Conservation (phyloP, 2,888 invertebrate genomes). For the Drosophila robusta region DNA sequence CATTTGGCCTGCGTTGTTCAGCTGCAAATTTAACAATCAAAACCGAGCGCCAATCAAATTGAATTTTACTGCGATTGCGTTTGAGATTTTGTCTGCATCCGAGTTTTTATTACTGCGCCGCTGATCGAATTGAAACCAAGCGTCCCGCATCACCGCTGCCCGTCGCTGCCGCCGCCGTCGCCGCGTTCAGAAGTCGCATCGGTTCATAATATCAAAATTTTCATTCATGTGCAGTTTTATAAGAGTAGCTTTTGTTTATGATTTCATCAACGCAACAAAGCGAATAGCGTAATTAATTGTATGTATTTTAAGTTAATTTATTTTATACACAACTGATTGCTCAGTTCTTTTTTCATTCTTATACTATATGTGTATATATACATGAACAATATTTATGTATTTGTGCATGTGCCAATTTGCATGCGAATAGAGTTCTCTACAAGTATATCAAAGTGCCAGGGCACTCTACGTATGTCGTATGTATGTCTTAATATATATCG, state of each 20-base stretch:
- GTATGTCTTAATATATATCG: slow-evolving; percentile 41
- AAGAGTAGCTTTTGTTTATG: slow-evolving; percentile 53
- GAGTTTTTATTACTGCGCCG: slow-evolving; percentile 44
- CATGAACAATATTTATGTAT: slow-evolving; percentile 42
- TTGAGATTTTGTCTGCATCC: slow-evolving; percentile 52
- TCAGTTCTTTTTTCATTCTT: slow-evolving; percentile 10
- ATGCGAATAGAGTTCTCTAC: slow-evolving; percentile 51
- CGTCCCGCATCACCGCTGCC: slow-evolving; percentile 24
- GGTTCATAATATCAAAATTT: slow-evolving; percentile 33
- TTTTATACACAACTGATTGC: slow-evolving; percentile 27
- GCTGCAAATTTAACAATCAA: slow-evolving; percentile 52
- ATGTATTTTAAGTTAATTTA: slow-evolving; percentile 49
- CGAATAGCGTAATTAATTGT: slow-evolving; percentile 30
- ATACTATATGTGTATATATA: slow-evolving; percentile 45
- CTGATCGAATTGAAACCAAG: slow-evolving; percentile 46
- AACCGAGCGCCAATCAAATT: slow-evolving; percentile 45
- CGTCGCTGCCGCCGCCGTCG: slow-evolving; percentile 17
- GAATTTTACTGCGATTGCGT: slow-evolving; percentile 47
- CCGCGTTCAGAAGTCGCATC: slow-evolving; percentile 17
- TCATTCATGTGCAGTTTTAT: slow-evolving; percentile 52
- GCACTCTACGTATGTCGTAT: slow-evolving; percentile 48
- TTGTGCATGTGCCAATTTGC: slow-evolving; percentile 64
- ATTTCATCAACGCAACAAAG: slow-evolving; percentile 32
- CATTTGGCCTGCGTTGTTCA: slow-evolving; percentile 51
- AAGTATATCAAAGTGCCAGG: slow-evolving; percentile 41